Evolutionary conservation across 2,888 invertebrate species (phyloP).

Genomic region (Ischnura elegans): DNA sequence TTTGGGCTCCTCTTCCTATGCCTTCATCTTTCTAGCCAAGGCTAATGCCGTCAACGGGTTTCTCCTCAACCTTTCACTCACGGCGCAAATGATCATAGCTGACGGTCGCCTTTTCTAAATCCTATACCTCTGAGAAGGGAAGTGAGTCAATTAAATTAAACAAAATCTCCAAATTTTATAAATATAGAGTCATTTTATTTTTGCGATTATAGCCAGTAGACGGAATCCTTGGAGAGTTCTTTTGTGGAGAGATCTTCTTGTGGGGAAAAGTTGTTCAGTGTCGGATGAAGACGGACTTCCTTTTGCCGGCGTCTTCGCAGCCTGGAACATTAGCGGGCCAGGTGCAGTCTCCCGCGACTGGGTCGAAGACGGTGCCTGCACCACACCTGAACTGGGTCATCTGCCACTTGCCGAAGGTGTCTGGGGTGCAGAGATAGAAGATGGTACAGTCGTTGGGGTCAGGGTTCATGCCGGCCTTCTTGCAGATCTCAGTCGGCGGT

Average conservation of each 20-base stretch:
- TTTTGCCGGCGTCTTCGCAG: conserved; percentile 15
- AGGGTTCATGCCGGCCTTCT: conserved; percentile 77
- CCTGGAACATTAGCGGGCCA: conserved; percentile 39
- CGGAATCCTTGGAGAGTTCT: background rate
- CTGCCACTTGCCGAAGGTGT: conserved; percentile 73
- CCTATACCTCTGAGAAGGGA: background rate
- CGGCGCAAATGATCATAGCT: no score
- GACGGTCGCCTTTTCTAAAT: no score
- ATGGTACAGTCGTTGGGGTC: conserved; percentile 77
- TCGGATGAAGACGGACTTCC: background rate
- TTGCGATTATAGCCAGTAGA: background rate
- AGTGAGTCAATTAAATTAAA: background rate
- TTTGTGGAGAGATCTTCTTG: background rate
- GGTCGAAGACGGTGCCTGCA: conserved; percentile 76
- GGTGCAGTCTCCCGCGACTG: background rate
- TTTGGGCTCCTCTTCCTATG: no score
- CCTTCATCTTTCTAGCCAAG: no score
- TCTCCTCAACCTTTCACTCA: no score
- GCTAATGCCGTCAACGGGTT: no score
- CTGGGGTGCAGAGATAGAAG: conserved; percentile 78
- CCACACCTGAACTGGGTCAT: conserved; percentile 76
- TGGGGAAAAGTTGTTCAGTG: background rate
- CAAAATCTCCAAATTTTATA: background rate
- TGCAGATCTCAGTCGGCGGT: conserved; percentile 74
- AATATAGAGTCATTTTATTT: background rate